A percentile compares a stretch with the other conserved stretches of the same genome.
These are phyloP conservation scores for Pipistrellus nathusii DNA, from an alignment of 2,797 vertebrate species.

Conservation along the genomic window DNA sequence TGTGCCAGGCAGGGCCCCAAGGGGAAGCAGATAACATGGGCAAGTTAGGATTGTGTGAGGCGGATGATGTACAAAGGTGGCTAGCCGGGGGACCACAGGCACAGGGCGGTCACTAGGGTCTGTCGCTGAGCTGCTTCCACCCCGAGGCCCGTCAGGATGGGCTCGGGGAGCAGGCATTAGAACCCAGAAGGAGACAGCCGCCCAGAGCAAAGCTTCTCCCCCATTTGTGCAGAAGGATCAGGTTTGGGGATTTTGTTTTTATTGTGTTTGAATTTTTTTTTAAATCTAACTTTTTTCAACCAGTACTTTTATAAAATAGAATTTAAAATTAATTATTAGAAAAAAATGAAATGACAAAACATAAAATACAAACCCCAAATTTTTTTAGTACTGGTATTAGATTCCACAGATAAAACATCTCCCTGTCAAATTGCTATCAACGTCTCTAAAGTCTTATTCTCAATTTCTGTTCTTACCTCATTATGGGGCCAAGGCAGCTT, in stretches of 20 bases:
- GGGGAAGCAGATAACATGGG: not conserved
- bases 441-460: not conserved
- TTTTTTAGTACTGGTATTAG: constrained; percentile 23
- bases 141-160: accelerated
- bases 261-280: not conserved
- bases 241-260: not conserved
- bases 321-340: constrained; percentile 20
- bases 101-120: not conserved
- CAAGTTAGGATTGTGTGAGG: not conserved
- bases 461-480: not conserved
- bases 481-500: not conserved
- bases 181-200: not conserved
- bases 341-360: not conserved
- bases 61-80: not conserved
- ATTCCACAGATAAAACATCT: not conserved
- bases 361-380: not conserved
- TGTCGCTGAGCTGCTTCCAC: not conserved
- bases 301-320: not conserved
- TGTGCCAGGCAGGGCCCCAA: not conserved
- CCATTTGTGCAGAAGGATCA: not conserved
- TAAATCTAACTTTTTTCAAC: constrained; percentile 24
- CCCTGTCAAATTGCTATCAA: not conserved
- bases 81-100: not conserved
- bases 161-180: not conserved
- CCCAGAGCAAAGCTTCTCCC: not conserved